Evolutionary conservation across 2,888 invertebrate genomes (phyloP).

Genomic region (Tipula helvola): DNA sequence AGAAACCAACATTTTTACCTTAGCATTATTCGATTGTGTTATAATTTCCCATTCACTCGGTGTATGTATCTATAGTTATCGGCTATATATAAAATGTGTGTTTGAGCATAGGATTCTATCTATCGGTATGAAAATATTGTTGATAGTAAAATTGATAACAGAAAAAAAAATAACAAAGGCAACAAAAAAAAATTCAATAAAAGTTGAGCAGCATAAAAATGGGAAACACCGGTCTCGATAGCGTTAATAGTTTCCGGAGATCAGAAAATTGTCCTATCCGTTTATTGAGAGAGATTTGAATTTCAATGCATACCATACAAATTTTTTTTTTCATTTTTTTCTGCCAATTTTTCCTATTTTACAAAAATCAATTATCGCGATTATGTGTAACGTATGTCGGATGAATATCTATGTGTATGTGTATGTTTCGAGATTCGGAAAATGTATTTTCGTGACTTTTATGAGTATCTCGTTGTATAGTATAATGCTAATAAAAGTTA

Average conservation of each 20-base stretch:
- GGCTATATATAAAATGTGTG: background rate
- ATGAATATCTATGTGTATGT: background rate
- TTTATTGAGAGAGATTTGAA: background rate
- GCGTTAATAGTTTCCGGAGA: conserved; percentile 4
- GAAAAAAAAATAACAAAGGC: background rate
- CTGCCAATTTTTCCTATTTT: background rate
- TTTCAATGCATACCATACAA: background rate
- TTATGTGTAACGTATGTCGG: background rate
- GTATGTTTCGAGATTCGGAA: background rate
- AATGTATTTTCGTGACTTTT: background rate
- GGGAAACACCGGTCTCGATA: background rate
- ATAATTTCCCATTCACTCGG: background rate
- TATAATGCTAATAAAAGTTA: background rate
- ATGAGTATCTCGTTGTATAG: background rate
- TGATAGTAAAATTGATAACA: background rate
- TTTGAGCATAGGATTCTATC: background rate
- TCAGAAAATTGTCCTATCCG: background rate
- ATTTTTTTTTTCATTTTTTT: background rate
- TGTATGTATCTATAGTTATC: background rate
- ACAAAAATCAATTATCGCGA: background rate
- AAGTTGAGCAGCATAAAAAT: background rate
- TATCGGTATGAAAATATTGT: background rate
- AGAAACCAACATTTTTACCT: background rate
- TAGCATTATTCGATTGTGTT: background rate
- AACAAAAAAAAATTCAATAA: background rate